phyloP scores from a whole-genome alignment of 2,797 vertebrate species.

The Catharus ustulatus region DNA sequence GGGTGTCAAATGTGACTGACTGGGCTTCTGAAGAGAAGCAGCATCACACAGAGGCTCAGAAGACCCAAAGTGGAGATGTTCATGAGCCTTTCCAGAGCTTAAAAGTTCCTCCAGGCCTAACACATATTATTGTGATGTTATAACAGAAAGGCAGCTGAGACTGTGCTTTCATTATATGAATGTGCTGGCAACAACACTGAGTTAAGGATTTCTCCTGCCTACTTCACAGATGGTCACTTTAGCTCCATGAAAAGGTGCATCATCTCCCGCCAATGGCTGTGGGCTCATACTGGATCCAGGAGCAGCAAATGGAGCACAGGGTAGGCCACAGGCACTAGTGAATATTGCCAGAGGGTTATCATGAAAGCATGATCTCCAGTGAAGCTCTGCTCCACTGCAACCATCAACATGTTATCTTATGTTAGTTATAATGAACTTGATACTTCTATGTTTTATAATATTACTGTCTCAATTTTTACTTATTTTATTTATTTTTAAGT shows the following conservation, averaged over 20 bases:
- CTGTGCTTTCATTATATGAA: not conserved
- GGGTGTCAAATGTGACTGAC: not conserved
- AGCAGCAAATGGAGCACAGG: not conserved
- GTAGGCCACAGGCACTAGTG: not conserved
- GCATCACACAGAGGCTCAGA: not conserved
- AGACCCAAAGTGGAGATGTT: not conserved
- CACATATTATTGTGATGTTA: accelerated
- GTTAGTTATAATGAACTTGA: not conserved
- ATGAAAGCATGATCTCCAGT: not conserved
- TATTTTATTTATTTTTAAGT: not conserved
- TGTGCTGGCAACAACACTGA: not conserved
- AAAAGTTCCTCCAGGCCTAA: not conserved
- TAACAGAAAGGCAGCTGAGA: not conserved
- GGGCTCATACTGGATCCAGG: not conserved
- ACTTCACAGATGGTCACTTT: not conserved
- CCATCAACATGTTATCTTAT: not conserved
- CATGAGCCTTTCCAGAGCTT: not conserved
- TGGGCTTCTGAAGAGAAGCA: not conserved
- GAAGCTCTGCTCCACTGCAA: not conserved
- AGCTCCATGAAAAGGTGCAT: not conserved
- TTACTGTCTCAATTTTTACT: not conserved
- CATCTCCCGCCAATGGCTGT: not conserved
- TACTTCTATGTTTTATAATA: not conserved
- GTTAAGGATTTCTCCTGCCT: not conserved
- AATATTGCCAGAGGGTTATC: not conserved